Conservation (phyloP, 2,797 vertebrate species). For the Syncerus caffer region DNA sequence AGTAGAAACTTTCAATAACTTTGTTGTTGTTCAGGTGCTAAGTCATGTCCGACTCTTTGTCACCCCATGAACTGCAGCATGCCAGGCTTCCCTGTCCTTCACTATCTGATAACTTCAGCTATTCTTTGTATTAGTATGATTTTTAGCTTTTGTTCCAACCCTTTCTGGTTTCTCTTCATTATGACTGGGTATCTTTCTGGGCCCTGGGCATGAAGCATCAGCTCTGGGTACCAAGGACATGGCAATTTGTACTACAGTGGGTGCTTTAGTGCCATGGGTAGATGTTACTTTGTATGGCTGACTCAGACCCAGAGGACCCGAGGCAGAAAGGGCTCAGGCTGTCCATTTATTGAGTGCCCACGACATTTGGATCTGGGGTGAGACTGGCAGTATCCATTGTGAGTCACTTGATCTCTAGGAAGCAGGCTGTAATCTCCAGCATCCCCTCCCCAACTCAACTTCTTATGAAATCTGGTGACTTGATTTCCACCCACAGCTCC, state of each 20-base stretch:
- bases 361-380: rapidly evolving
- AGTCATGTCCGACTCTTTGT: background rate
- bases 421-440: rapidly evolving
- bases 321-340: background rate
- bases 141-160: background rate
- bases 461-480: background rate
- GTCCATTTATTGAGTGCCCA: background rate
- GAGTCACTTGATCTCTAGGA: background rate
- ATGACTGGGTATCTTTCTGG: background rate
- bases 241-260: background rate
- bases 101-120: background rate
- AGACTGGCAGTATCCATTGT: rapidly evolving
- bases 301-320: background rate
- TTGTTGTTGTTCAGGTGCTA: background rate
- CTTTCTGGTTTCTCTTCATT: too few species aligned
- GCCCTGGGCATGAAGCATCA: rapidly evolving
- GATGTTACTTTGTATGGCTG: rapidly evolving
- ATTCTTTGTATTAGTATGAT: background rate
- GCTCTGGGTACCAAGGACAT: background rate
- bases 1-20: background rate
- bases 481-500: background rate
- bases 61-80: background rate
- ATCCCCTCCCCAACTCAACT: too few species aligned
- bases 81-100: background rate
- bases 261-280: background rate